Evolutionary conservation across 2,888 invertebrate species (phyloP).

Genomic region (Allygus modestus): DNA sequence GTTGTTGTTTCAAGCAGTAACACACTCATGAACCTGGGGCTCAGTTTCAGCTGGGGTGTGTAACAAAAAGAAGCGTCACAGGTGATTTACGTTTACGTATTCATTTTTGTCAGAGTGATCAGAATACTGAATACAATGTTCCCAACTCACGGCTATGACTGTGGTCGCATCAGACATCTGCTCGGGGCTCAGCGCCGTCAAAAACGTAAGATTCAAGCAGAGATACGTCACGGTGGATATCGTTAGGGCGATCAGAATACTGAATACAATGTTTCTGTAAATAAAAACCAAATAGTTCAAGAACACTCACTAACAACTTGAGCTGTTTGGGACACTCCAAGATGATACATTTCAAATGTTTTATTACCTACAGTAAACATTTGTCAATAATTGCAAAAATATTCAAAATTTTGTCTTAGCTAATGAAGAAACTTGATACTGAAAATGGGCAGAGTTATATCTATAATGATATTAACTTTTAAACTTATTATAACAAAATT

Average conservation of each 20-base stretch:
- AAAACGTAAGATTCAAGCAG: constrained; percentile 28
- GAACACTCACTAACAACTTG: not conserved
- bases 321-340: not conserved
- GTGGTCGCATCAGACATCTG: constrained; percentile 30
- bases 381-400: not conserved
- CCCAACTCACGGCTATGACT: constrained; percentile 35
- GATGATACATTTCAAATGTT: not conserved
- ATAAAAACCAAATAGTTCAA: not conserved
- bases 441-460: too few species aligned
- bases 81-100: too few species aligned
- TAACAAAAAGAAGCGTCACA: not conserved
- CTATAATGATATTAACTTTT: too few species aligned
- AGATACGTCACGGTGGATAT: constrained; percentile 16
- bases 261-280: constrained; percentile 36
- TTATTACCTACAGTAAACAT: not conserved
- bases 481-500: too few species aligned
- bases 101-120: constrained; percentile 25
- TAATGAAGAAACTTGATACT: too few species aligned
- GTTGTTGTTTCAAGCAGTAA: too few species aligned
- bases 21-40: not conserved
- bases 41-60: not conserved
- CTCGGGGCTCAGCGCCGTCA: constrained; percentile 2
- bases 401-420: too few species aligned
- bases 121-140: constrained; percentile 4
- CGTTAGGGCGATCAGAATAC: constrained; percentile 41